Conservation (phyloP, 2,797 vertebrate species). For the Gephyroberyx darwinii region DNA sequence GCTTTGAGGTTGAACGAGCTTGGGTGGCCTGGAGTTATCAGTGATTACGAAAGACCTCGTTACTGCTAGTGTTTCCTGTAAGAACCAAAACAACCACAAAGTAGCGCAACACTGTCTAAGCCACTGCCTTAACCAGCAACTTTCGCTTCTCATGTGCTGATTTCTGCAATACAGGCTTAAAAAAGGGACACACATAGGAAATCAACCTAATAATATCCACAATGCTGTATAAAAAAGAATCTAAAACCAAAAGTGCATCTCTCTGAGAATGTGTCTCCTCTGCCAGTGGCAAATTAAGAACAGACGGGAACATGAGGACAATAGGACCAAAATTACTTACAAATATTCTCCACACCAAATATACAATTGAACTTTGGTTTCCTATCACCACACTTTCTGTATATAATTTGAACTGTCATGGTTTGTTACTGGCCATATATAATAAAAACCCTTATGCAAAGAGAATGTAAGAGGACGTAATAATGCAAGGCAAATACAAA, state of each 20-base stretch:
- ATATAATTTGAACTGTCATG: neutral
- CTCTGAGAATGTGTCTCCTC: slow-evolving; percentile 9
- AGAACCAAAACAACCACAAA: slow-evolving; percentile 56
- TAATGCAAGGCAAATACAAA: slow-evolving; percentile 4
- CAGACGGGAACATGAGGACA: slow-evolving; percentile 9
- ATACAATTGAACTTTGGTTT: slow-evolving; percentile 4
- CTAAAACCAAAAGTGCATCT: slow-evolving; percentile 28
- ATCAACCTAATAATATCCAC: neutral
- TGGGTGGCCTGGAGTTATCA: slow-evolving; percentile 35
- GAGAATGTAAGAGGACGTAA: neutral
- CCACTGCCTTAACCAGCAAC: neutral
- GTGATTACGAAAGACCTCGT: slow-evolving; percentile 34
- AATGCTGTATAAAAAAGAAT: neutral
- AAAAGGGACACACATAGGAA: neutral
- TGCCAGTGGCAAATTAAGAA: slow-evolving; percentile 23
- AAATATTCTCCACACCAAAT: slow-evolving; percentile 1
- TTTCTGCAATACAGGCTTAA: neutral
- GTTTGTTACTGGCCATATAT: slow-evolving; percentile 8
- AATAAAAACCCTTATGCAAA: slow-evolving; percentile 1
- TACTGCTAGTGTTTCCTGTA: slow-evolving; percentile 40
- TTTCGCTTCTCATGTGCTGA: neutral
- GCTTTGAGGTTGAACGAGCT: slow-evolving; percentile 26
- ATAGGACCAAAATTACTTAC: neutral
- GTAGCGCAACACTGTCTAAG: slow-evolving; percentile 6
- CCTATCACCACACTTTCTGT: neutral